Evolutionary conservation across 2,113 vertebrate genomes (phyloP).

Genomic region (Fregata magnificens): DNA sequence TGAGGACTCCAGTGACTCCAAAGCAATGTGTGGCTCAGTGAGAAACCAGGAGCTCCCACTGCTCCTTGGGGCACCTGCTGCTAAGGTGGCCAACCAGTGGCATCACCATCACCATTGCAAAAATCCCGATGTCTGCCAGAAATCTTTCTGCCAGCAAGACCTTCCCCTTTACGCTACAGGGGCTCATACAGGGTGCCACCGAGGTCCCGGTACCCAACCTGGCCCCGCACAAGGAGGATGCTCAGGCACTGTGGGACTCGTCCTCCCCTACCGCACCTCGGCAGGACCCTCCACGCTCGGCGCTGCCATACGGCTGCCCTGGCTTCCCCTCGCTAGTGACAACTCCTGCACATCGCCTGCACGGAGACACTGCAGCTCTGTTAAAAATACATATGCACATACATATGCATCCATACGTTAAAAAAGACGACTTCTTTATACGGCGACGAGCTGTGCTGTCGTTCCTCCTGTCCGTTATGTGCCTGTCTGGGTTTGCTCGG

Average conservation of each 20-base stretch:
- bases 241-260: background rate
- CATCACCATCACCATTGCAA: background rate
- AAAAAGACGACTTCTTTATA: background rate
- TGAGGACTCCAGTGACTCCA: background rate
- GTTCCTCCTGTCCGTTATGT: background rate
- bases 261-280: background rate
- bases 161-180: background rate
- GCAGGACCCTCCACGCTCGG: background rate
- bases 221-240: background rate
- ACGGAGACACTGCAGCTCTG: background rate
- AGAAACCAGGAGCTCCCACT: background rate
- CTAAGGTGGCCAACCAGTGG: background rate
- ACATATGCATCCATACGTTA: background rate
- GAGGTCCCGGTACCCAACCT: accelerated
- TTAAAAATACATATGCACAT: conserved; percentile 6
- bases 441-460: background rate
- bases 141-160: background rate
- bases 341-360: background rate
- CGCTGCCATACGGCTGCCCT: background rate
- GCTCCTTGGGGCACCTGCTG: background rate
- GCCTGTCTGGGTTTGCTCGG: background rate
- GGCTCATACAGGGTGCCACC: background rate
- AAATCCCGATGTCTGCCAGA: background rate
- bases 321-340: background rate
- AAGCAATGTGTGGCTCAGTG: background rate